Evolutionary conservation across 2,113 vertebrate species (phyloP).

Genomic region (Glareola pratincola): DNA sequence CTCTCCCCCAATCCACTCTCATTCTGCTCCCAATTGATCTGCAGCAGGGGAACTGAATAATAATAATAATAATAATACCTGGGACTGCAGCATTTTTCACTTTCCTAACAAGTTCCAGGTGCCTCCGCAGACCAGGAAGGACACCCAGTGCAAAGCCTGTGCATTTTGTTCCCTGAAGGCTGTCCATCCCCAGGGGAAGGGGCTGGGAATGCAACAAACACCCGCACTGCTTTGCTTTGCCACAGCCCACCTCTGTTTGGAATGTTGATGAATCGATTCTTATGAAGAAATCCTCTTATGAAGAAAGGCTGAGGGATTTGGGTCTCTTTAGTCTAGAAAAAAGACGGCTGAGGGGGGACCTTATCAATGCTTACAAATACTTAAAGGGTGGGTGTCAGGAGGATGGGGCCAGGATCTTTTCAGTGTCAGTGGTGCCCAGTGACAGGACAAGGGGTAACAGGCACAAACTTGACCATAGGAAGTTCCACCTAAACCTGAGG

Average conservation of each 20-base stretch:
- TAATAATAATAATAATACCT: accelerated
- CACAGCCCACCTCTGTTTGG: not conserved
- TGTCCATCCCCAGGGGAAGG: not conserved
- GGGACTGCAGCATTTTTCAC: accelerated
- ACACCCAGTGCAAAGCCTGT: accelerated
- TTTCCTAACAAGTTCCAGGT: not conserved
- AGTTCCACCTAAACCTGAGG: no score
- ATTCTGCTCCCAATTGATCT: not conserved
- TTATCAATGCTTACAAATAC: no score
- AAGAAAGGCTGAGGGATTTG: no score
- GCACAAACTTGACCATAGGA: no score
- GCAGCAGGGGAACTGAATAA: not conserved
- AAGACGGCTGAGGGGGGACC: no score
- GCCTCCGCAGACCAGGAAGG: accelerated
- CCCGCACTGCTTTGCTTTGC: not conserved
- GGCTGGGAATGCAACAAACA: accelerated
- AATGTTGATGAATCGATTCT: accelerated
- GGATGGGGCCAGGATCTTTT: no score
- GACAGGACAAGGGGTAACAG: no score
- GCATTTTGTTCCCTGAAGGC: not conserved
- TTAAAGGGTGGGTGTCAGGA: no score
- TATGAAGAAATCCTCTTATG: no score
- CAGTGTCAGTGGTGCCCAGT: no score
- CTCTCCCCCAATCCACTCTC: accelerated
- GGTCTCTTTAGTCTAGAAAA: no score